phyloP scores from a whole-genome alignment of 2,797 vertebrate genomes.

The Carcharodon carcharias region DNA sequence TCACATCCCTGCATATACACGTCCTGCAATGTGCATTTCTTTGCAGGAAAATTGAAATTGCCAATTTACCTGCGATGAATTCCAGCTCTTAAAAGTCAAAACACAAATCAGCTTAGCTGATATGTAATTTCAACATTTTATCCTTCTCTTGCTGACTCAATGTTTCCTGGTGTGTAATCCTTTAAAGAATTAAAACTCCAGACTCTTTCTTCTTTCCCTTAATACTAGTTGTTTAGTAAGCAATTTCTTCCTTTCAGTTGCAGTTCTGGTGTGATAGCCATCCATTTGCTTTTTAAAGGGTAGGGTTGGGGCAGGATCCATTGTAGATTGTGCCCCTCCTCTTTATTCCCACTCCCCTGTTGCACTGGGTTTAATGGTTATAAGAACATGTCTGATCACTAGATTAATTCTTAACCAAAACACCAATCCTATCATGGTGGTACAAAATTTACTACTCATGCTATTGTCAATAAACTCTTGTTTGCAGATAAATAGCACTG shows the following conservation, averaged over 20 bases:
- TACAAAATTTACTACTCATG: background rate
- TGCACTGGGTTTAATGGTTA: background rate
- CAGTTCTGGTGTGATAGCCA: background rate
- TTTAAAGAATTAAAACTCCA: background rate
- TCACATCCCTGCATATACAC: background rate
- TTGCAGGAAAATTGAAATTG: background rate
- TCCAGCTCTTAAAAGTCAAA: background rate
- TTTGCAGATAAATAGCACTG: background rate
- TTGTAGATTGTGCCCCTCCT: background rate
- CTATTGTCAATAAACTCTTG: background rate
- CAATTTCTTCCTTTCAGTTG: background rate
- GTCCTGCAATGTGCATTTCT: too few species aligned
- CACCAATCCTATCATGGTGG: background rate
- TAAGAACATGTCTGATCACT: background rate
- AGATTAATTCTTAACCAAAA: background rate
- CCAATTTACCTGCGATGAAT: background rate
- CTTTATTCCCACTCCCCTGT: background rate
- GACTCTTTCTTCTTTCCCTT: background rate
- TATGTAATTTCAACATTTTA: background rate
- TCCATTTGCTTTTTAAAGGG: background rate
- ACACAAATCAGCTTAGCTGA: background rate
- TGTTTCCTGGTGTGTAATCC: background rate
- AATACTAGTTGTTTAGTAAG: background rate
- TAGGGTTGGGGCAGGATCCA: background rate
- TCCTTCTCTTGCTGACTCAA: background rate